Conservation (phyloP, 2,888 invertebrate species). For the Onthophagus sagittarius region DNA sequence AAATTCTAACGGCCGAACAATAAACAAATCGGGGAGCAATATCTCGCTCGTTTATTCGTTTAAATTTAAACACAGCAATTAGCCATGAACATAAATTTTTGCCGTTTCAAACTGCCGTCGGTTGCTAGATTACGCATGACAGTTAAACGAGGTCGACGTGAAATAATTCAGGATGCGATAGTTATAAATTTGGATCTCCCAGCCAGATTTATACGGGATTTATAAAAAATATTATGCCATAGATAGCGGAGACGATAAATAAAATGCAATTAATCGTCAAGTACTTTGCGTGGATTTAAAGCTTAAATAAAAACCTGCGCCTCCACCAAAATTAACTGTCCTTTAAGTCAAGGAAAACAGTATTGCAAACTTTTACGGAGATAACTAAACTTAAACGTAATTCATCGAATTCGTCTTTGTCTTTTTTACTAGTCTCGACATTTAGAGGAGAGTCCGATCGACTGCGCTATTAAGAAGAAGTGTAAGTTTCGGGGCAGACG, state of each 20-base stretch:
- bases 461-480: neutral
- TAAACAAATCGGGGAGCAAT: neutral
- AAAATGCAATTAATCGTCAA: neutral
- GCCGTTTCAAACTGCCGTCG: neutral
- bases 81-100: neutral
- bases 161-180: neutral
- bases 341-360: too few relatives aligned
- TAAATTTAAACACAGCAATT: neutral
- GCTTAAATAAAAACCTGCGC: neutral
- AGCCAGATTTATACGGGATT: neutral
- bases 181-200: neutral
- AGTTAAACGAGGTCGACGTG: neutral
- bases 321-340: neutral
- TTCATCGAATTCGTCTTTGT: too few relatives aligned
- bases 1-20: neutral
- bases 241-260: neutral
- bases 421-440: neutral
- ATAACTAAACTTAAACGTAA: neutral
- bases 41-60: neutral
- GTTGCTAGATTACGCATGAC: neutral
- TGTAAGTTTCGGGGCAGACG: neutral
- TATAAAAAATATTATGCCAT: neutral
- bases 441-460: neutral
- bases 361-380: neutral
- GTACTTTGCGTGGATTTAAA: neutral